Base-by-base conservation (phyloP, 2,113 vertebrate species). In the Perccottus glenii region DNA sequence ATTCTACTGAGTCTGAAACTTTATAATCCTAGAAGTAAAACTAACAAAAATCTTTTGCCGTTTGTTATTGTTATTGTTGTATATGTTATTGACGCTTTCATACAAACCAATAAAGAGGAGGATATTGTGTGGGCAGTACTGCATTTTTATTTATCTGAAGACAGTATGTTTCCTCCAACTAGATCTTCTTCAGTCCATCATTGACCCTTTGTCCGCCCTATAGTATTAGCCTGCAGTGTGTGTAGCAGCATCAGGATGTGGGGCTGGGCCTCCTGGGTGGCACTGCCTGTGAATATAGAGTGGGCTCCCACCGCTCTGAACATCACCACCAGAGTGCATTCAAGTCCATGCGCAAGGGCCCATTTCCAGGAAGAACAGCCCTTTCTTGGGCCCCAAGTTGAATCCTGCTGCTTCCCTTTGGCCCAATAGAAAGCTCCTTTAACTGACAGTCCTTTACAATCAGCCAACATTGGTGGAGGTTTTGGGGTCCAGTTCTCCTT, bases 301-400 rank as follows among this genome's bases (percentile, higher is more conserved):
- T 84, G 91, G 87, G 90, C 89, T 93, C 92, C 90, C 91, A 93
- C 88, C 88, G 83, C 82, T 90, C 71, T 71, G 75, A 80, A 91
- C 90, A 84, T 91, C 72, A 87, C 88, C 68, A 51, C 83, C 70
- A 69, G 60, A 82, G 86, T 89, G 89, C 90, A 91, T 92, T 93
- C 91, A 90, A 81, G 88, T 82, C 91, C 89, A 91, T 86, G 74
- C 90, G 74, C 84, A 1, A 86, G 85, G 91, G 75, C 90, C 80
- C 88, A 93, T 92, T 93, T 93, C 89, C 86, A 82, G 70, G 65
- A 94, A 96, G 93, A 95, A 95, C 93, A 88, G 90, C 70, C 82
- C 89, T 94, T 93, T 94, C 88, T 91, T 92, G 92, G 87, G 91
- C 89, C 86, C 90, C 84, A 74, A 86, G 90, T 93, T 94, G 93